phyloP scores from a whole-genome alignment of 2,113 vertebrate genomes.

The Notechis scutatus region DNA sequence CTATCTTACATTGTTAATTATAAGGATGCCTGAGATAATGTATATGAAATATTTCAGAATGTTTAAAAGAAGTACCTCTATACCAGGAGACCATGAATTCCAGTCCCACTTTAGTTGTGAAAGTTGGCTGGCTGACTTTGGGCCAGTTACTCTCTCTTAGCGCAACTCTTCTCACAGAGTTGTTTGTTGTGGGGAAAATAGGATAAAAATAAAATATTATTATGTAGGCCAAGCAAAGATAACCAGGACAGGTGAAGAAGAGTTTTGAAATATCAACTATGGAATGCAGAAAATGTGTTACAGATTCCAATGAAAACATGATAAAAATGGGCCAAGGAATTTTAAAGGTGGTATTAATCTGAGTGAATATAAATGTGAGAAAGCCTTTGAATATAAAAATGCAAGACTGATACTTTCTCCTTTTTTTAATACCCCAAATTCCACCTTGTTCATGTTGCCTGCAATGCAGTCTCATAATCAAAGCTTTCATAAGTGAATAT shows the following conservation, averaged over 20 bases:
- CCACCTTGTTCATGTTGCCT: conserved; percentile 1
- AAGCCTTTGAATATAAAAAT: background rate
- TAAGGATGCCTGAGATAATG: background rate
- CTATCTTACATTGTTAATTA: background rate
- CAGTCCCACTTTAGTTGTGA: background rate
- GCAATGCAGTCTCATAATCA: background rate
- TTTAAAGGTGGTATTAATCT: background rate
- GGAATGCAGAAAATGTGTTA: background rate
- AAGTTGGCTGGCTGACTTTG: background rate
- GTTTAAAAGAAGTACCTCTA: background rate
- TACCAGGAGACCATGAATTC: background rate
- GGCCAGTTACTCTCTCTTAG: background rate
- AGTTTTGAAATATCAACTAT: background rate
- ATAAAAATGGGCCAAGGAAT: background rate
- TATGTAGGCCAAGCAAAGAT: background rate
- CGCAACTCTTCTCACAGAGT: background rate
- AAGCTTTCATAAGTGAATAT: background rate
- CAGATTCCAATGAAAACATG: background rate
- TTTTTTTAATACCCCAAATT: background rate
- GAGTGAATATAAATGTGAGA: background rate
- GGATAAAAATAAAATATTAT: background rate
- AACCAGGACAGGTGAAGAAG: background rate
- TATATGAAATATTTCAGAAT: background rate
- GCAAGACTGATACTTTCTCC: background rate
- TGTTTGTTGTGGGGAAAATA: background rate